Percentiles rank a stretch among this genome's conserved stretches.
Conservation (phyloP, 1,140 invertebrate species). For the Drosophila orena region DNA sequence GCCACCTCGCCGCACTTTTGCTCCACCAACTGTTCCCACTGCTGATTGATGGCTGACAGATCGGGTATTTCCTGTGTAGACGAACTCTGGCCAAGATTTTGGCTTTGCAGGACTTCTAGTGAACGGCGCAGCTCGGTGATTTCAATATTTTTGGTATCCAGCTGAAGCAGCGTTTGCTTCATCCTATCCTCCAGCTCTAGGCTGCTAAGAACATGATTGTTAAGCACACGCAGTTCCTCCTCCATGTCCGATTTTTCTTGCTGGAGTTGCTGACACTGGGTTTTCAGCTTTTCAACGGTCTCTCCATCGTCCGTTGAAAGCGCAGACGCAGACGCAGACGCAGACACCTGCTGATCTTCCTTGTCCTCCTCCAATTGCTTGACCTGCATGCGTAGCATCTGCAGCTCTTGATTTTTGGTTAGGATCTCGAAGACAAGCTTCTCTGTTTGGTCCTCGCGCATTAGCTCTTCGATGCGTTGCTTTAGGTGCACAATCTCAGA, state of each 20-base stretch:
- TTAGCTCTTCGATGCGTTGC: slow-evolving; percentile 84
- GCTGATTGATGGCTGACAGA: slow-evolving; percentile 62
- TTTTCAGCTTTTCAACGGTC: slow-evolving; percentile 37
- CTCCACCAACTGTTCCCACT: slow-evolving; percentile 86
- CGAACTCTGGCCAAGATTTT: slow-evolving; percentile 64
- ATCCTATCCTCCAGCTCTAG: slow-evolving; percentile 80
- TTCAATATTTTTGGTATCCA: slow-evolving; percentile 81
- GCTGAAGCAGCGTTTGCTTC: slow-evolving; percentile 69
- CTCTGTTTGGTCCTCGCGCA: slow-evolving; percentile 83
- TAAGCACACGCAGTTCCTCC: slow-evolving; percentile 78
- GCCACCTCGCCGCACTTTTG: slow-evolving; percentile 88
- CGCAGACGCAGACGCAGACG: background rate
- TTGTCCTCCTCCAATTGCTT: slow-evolving; percentile 68
- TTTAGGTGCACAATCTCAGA: slow-evolving; percentile 85
- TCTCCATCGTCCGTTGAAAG: background rate
- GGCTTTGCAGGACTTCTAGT: slow-evolving; percentile 54
- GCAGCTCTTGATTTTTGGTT: slow-evolving; percentile 82
- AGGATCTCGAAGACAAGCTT: slow-evolving; percentile 80
- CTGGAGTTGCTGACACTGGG: slow-evolving; percentile 43
- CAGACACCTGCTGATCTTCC: slow-evolving; percentile 8
- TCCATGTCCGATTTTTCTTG: slow-evolving; percentile 79
- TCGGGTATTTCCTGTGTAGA: slow-evolving; percentile 31
- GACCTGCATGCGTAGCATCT: slow-evolving; percentile 66
- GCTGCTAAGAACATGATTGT: slow-evolving; percentile 79
- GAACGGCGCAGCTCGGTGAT: slow-evolving; percentile 71